phyloP scores from a whole-genome alignment of 2,113 vertebrate genomes.

The Nannospalax galili region DNA sequence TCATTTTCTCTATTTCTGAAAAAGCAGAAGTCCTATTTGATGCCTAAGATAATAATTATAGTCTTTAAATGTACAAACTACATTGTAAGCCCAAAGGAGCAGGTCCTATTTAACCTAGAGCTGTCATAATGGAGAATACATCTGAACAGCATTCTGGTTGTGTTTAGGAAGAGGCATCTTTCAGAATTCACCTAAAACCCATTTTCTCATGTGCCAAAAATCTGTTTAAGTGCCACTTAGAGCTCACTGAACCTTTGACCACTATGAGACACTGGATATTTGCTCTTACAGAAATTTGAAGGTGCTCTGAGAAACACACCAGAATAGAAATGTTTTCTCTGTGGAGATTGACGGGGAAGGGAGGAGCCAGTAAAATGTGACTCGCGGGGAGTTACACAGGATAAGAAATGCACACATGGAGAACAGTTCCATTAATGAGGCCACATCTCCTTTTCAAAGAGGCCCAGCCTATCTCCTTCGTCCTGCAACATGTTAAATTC shows the following conservation, averaged over 20 bases:
- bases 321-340: not conserved
- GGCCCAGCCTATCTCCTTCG: not conserved
- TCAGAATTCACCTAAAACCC: conserved; percentile 6
- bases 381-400: too few species aligned
- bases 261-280: not conserved
- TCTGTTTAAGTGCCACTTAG: not conserved
- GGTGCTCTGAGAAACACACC: not conserved
- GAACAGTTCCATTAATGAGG: not conserved
- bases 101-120: conserved; percentile 17
- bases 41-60: conserved; percentile 57
- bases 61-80: conserved; percentile 58
- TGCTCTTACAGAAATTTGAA: not conserved
- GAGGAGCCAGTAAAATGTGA: not conserved
- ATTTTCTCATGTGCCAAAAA: not conserved
- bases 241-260: not conserved
- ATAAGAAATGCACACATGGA: not conserved
- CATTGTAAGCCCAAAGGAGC: conserved; percentile 32
- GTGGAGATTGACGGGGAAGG: not conserved
- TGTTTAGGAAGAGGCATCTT: not conserved
- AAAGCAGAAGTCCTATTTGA: conserved; percentile 53
- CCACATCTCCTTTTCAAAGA: not conserved
- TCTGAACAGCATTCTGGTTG: not conserved
- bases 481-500: not conserved
- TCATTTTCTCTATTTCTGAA: conserved; percentile 61
- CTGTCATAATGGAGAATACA: conserved; percentile 26